Evolutionary conservation across 2,113 vertebrate genomes (phyloP).

Genomic region (Typhlomys cinereus): DNA sequence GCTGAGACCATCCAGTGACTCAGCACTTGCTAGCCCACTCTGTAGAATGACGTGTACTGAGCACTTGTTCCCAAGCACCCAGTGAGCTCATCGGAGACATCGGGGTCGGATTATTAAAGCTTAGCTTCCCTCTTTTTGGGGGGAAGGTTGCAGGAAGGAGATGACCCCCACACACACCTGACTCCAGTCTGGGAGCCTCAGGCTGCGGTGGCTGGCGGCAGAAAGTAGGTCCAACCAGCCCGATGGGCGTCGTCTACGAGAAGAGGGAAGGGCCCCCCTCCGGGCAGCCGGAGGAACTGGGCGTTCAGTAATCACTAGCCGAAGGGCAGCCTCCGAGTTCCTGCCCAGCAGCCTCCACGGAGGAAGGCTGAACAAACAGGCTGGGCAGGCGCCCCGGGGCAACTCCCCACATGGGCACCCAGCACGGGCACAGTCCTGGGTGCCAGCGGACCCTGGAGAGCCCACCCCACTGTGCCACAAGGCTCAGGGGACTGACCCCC

Average conservation of each 20-base stretch:
- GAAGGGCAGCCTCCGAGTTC: neutral
- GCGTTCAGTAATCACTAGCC: neutral
- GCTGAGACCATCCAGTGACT: no score
- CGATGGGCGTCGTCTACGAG: neutral
- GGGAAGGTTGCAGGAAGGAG: neutral
- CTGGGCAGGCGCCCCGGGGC: neutral
- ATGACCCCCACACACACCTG: no score
- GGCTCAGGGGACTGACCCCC: no score
- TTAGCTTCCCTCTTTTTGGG: neutral
- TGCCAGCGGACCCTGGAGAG: accelerated
- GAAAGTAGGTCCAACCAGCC: slow-evolving; percentile 47
- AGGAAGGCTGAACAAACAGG: neutral
- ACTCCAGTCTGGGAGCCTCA: neutral
- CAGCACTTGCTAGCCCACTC: no score
- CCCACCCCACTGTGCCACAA: no score
- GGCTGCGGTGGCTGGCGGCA: no score
- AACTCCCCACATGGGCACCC: neutral
- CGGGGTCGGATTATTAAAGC: neutral
- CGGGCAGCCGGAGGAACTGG: neutral
- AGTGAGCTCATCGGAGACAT: neutral
- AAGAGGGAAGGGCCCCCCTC: neutral
- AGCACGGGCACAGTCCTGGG: neutral
- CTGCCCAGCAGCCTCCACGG: neutral
- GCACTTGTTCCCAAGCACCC: neutral
- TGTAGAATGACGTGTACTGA: neutral